Base-by-base conservation (phyloP, 1,140 invertebrate species). In the Helicoverpa armigera region DNA sequence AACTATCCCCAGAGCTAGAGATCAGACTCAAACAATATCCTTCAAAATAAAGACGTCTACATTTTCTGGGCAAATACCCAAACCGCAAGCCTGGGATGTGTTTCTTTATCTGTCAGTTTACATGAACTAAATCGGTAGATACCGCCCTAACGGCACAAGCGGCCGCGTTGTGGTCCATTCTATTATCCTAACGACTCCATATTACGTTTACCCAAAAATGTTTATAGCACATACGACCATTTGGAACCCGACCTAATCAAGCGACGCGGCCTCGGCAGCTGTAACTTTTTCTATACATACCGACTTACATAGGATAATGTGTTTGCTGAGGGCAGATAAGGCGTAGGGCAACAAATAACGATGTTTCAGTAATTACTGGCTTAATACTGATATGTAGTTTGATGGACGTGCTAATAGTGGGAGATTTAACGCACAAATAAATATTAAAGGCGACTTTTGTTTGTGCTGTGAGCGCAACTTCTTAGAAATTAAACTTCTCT, bases 131-230 rank as follows among this genome's bases (percentile, higher is more conserved):
- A 83, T 81, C 72, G 65, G 60, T 43, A 77, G 56, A 83, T 72
- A 72, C 70, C 53, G 48, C 54, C 74, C 31, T 84, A 84, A 84
- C 76, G 67, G 69, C 79, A 75, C 48, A 43, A 48, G 51, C 56
- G 78, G 58, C 73, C 72, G 75, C 48, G 67, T 74, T 83, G 81
- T 80, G 81, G 85, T 74, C 85, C 60, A 56, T 84, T 82, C 90
- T 91, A 91, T 91, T 89, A 91, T 86, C 84, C 85, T 88, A 93
- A 91, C 87, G 88, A 88, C 87, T 82, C 86, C 81, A 90, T 92
- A 93, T 94, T 92, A 90, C 91, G 88, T 92, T 90, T 89, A 91
- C 91, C 90, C 89, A 90, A 91, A 92, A 91, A 91, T 92, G 87
- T 90, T 92, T 89, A 88, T 86, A 82, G 84, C 80, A 72, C 70